Conservation (phyloP, 2,888 invertebrate species). For the Phanerotoma sp. region DNA sequence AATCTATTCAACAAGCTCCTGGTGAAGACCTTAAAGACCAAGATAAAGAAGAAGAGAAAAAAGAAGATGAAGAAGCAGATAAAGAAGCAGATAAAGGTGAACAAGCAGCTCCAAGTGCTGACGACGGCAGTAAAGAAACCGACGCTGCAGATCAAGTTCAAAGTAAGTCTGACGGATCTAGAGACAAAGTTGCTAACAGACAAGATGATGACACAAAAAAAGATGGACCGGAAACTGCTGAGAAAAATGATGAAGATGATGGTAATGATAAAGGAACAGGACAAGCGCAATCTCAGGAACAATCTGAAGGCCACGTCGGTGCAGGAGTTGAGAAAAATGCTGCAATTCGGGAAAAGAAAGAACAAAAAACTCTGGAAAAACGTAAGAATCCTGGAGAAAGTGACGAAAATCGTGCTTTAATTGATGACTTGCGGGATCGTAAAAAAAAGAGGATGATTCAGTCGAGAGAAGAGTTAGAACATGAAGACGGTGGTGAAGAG, state of each 20-base stretch:
- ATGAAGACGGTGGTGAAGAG: constrained; percentile 59
- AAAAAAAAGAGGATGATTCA: constrained; percentile 65
- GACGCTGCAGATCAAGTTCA: constrained; percentile 61
- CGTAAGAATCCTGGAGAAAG: constrained; percentile 75
- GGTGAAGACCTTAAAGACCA: too few species aligned
- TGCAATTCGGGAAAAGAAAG: constrained; percentile 56
- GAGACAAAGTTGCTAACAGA: constrained; percentile 56
- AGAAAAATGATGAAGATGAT: constrained; percentile 60
- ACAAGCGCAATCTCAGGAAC: constrained; percentile 73
- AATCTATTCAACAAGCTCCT: constrained; percentile 39
- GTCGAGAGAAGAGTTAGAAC: constrained; percentile 58
- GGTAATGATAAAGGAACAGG: constrained; percentile 70
- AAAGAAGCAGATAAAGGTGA: constrained; percentile 43
- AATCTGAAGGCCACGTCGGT: constrained; percentile 70
- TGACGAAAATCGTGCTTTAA: constrained; percentile 72
- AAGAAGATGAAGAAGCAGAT: constrained; percentile 56
- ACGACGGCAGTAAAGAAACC: constrained; percentile 51
- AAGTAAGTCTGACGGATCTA: constrained; percentile 52
- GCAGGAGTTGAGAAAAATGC: constrained; percentile 50
- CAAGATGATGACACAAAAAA: constrained; percentile 59
- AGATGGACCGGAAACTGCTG: constrained; percentile 45
- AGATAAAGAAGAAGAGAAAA: constrained; percentile 55
- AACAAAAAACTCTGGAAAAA: constrained; percentile 58
- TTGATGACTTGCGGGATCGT: constrained; percentile 66
- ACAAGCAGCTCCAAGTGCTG: constrained; percentile 47